Evolutionary conservation across 2,797 vertebrate species (phyloP).

Genomic region (Bothrops alternatus): DNA sequence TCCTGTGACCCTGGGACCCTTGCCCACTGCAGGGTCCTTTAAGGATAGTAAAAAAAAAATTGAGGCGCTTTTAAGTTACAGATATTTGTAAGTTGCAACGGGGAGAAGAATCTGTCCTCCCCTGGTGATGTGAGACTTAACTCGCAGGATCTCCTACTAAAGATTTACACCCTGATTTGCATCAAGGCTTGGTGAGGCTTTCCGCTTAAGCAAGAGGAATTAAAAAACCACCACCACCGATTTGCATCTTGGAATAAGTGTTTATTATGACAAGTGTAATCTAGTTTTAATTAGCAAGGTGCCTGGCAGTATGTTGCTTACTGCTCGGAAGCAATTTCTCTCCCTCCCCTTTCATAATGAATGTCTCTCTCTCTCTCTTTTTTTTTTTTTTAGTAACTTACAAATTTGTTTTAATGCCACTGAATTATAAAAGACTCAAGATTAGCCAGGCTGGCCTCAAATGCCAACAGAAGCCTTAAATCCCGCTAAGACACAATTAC

Average conservation of each 20-base stretch:
- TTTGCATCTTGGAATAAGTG: background rate
- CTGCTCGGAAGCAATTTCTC: background rate
- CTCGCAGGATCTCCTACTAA: background rate
- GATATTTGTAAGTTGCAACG: background rate
- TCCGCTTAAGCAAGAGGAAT: background rate
- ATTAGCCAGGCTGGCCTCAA: background rate
- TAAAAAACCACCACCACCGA: background rate
- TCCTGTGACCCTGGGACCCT: no score
- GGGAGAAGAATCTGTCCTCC: background rate
- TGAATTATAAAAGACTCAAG: background rate
- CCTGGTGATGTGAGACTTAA: background rate
- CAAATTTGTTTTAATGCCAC: background rate
- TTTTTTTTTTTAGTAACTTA: background rate
- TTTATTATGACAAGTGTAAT: background rate
- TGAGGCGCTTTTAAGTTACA: background rate
- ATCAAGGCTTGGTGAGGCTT: background rate
- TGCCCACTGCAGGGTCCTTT: background rate
- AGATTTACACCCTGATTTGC: accelerated
- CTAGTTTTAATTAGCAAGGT: background rate
- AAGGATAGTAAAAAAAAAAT: background rate
- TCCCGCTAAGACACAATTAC: background rate
- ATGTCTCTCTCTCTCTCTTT: background rate
- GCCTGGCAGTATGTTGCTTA: background rate
- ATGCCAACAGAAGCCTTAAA: background rate
- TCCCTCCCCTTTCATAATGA: background rate